Conservation (phyloP, 2,113 vertebrate species). For the Cephalopterus ornatus region DNA sequence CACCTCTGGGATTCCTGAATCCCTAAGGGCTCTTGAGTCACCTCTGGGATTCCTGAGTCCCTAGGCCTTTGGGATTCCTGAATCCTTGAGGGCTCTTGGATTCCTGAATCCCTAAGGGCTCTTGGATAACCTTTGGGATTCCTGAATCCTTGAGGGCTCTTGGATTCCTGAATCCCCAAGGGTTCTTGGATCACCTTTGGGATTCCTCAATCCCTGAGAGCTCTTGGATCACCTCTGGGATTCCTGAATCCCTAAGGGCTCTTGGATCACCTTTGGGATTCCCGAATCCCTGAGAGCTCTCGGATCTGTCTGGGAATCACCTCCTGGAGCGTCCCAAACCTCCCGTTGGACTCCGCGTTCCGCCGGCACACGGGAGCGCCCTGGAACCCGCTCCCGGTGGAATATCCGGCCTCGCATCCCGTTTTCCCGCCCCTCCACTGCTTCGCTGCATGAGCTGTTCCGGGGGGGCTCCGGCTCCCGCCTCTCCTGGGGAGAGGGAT, state of each 20-base stretch:
- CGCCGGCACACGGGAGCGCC: no score
- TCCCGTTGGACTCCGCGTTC: no score
- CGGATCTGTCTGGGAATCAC: no score
- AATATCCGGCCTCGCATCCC: background rate
- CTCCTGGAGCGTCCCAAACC: background rate
- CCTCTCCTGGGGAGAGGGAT: constrained; percentile 30
- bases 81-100: background rate
- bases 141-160: background rate
- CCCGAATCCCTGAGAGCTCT: accelerated
- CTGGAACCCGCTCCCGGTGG: background rate
- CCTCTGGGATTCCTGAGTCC: no score
- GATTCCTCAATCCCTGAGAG: background rate
- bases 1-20: background rate
- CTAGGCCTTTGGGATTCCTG: background rate
- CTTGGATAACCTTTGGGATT: background rate
- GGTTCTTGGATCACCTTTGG: no score
- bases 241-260: accelerated
- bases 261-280: background rate
- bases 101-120: background rate
- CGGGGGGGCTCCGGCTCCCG: background rate
- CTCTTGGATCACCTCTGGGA: background rate
- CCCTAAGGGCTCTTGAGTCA: background rate
- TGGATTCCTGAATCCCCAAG: no score
- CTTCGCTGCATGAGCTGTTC: constrained; percentile 1
- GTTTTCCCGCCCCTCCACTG: background rate